Base-by-base conservation (phyloP, 2,797 vertebrate genomes). In the Muraenolepis orangiensis region DNA sequence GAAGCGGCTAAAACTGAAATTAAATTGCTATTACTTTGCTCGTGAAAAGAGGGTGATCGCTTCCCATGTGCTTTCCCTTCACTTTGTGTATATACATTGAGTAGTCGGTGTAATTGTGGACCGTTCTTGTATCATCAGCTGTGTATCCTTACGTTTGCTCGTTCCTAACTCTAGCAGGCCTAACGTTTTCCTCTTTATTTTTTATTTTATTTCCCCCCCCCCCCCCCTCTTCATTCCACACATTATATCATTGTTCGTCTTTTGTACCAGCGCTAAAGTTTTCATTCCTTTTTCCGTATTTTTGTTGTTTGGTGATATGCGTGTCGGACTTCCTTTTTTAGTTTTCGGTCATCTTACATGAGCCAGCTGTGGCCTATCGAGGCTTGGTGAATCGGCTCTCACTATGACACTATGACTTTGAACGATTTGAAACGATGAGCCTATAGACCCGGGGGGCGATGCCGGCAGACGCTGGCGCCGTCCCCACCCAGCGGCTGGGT, bases 51-150 rank as follows among this genome's bases (percentile, higher is more conserved):
- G 20, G 51, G 74, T 30, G 38, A 71, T 79, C 80, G 72, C 42
- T 10, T n/a, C 72, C 72, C 14, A 61, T 68, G 66, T 79, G 46
- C 77, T 78, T 75, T 78, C 75, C 75, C 46, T 82, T 78, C 68
- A 75, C 74, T 76, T 69, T 73, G 7, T 81, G 82, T 86, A 78
- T 73, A 78, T 82, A 76, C 71, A 81, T 42, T 32, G 71, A 71
- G 70, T 77, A 36, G 75, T 81, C n/a, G 28, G 74, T 82, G 72
- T 30, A 36, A n/a, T 31, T 64, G 40, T 31, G 79, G 77, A 73
- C 64, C 74, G 31, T 76, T 77, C 71, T 75, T 38, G 64, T 77
- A 10, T 70, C 34, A 36, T 76, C 30, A 79, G 66, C 73, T 73
- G 34, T 34, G 64, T 86, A 73, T 74, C 69, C 76, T 68, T 75